Conservation (phyloP, 30 jellyfish, hydroid and myxozoan species). For the Turritopsis rubra region DNA sequence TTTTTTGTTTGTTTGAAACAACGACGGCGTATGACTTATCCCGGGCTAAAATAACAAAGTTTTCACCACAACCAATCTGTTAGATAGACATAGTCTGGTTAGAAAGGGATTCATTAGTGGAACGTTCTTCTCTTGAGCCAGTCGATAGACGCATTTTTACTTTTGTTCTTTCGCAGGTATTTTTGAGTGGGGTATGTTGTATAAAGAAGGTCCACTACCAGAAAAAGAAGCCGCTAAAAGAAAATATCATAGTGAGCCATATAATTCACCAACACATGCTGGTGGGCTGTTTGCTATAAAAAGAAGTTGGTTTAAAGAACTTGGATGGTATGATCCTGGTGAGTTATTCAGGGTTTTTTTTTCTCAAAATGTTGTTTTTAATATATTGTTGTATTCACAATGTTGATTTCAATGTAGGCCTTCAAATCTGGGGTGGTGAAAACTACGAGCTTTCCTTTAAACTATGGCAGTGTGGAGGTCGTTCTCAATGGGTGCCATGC, state of each 20-base stretch:
- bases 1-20: no score
- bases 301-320: conserved; percentile 39
- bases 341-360: no score
- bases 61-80: no score
- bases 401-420: not conserved
- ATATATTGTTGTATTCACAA: not conserved
- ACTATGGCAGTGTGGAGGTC: conserved; percentile 49
- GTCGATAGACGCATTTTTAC: no score
- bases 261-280: conserved; percentile 42
- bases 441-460: conserved; percentile 35
- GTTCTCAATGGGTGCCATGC: conserved; percentile 46
- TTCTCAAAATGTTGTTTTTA: not conserved
- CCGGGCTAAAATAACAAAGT: no score
- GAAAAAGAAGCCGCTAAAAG: conserved; percentile 40
- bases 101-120: no score
- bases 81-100: no score
- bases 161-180: conserved; percentile 17
- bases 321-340: conserved; percentile 52
- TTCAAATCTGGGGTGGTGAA: conserved; percentile 46
- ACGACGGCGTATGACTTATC: no score
- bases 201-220: conserved; percentile 34
- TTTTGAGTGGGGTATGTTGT: conserved; percentile 45
- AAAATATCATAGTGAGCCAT: conserved; percentile 28
- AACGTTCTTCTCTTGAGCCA: not conserved
- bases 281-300: conserved; percentile 42